These are phyloP conservation scores for Drosophila anomelani DNA, from an alignment of 2,888 invertebrate species.

Conservation along the genomic window DNA sequence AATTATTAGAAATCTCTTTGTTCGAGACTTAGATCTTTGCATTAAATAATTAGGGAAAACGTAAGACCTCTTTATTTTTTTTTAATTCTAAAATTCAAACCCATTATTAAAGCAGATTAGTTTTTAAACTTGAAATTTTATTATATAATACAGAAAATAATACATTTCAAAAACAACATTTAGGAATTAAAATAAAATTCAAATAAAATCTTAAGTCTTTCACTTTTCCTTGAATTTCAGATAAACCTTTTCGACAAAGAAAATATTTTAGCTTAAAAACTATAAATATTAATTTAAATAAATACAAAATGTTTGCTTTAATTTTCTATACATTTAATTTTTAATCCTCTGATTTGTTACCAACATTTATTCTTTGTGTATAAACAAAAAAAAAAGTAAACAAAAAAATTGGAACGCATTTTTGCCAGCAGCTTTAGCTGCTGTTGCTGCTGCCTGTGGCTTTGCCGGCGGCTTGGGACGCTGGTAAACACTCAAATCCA, in stretches of 20 bases:
- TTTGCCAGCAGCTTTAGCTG: constrained; percentile 62
- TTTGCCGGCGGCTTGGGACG: constrained; percentile 74
- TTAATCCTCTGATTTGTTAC: neutral
- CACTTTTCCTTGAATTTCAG: neutral
- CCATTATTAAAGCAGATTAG: too few relatives aligned
- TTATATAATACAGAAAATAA: neutral
- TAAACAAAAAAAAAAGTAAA: neutral
- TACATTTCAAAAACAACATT: neutral
- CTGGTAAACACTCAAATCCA: constrained; percentile 80
- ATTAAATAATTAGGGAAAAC: neutral
- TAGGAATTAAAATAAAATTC: neutral
- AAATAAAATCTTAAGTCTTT: neutral
- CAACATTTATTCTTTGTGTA: neutral
- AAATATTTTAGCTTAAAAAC: neutral
- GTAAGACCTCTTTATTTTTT: neutral
- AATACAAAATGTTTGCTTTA: neutral
- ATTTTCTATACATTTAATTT: neutral
- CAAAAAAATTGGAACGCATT: constrained; percentile 62
- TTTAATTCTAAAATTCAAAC: neutral
- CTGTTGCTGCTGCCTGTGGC: constrained; percentile 61
- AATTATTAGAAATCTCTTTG: neutral
- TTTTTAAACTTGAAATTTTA: neutral
- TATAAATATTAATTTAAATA: neutral
- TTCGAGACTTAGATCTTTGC: neutral
- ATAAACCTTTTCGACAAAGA: neutral